These are phyloP conservation scores for Scarus forsteni DNA, from an alignment of 2,797 vertebrate species.

Conservation along the genomic window DNA sequence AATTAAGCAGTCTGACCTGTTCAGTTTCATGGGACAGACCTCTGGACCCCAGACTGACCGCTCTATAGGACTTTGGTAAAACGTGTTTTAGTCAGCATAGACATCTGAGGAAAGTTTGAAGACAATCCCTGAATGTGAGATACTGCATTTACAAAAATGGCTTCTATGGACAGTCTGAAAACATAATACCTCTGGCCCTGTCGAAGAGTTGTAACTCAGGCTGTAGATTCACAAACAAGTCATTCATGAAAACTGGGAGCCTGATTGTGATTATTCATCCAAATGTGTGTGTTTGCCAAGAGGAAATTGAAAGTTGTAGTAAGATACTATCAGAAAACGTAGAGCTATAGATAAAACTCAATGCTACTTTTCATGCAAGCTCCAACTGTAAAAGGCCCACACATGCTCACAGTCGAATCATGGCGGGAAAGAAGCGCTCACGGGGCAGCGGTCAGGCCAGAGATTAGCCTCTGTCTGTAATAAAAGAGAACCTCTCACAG, in stretches of 20 bases:
- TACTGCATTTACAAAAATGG: no score
- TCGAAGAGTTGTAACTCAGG: no score
- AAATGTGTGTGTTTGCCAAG: background rate
- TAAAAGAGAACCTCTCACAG: constrained; percentile 50
- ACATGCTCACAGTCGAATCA: constrained; percentile 30
- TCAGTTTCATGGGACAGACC: no score
- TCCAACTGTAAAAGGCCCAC: constrained; percentile 21
- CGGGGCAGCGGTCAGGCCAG: constrained; percentile 27
- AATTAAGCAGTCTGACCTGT: no score
- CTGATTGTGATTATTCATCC: background rate
- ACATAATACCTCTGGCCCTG: no score
- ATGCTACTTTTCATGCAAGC: constrained; percentile 17
- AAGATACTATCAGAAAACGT: background rate
- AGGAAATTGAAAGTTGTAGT: background rate
- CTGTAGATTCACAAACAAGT: background rate
- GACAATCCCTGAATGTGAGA: no score
- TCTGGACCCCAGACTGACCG: no score
- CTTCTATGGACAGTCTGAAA: no score
- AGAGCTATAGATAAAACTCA: constrained; percentile 2
- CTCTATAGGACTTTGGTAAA: no score
- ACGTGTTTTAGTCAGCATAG: no score
- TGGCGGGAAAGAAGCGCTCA: constrained; percentile 30
- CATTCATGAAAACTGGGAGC: background rate
- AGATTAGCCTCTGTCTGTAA: constrained; percentile 45
- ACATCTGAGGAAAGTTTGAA: no score